phyloP scores from a whole-genome alignment of 2,888 invertebrate genomes.

The Lithophane leautieri region DNA sequence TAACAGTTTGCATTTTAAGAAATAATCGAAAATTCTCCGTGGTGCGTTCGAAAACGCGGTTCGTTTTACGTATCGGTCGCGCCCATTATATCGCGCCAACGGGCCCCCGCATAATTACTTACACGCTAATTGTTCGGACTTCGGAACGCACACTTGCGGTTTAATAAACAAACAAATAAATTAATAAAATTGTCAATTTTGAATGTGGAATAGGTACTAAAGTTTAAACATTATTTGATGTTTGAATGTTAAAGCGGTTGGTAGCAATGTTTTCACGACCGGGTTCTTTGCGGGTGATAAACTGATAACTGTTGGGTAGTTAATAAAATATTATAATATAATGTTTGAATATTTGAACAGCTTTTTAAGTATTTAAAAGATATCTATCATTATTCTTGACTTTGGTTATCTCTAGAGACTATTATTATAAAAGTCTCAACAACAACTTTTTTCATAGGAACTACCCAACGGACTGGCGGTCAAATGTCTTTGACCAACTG shows the following conservation, averaged over 20 bases:
- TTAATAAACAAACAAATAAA: conserved; percentile 41
- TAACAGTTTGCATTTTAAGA: conserved; percentile 59
- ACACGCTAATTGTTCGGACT: conserved; percentile 80
- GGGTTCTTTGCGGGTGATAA: conserved; percentile 7
- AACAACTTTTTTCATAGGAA: not conserved
- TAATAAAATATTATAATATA: not conserved
- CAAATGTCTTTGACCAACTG: not conserved
- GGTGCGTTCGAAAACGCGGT: conserved; percentile 69
- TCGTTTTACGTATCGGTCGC: conserved; percentile 79
- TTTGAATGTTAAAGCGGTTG: conserved; percentile 37
- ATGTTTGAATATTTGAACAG: not conserved
- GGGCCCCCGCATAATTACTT: conserved; percentile 82
- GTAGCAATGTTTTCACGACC: conserved; percentile 15
- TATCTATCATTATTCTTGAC: too few relatives aligned
- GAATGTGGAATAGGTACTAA: conserved; percentile 40
- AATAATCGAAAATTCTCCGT: conserved; percentile 66
- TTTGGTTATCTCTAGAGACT: not conserved
- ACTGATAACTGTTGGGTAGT: not conserved
- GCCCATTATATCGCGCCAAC: conserved; percentile 78
- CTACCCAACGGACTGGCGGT: not conserved
- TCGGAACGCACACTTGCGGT: conserved; percentile 68
- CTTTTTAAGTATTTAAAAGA: not conserved
- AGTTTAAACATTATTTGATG: conserved; percentile 34
- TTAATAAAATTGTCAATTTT: conserved; percentile 57
- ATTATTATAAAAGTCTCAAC: not conserved